Evolutionary conservation across 2,113 vertebrate species (phyloP).

Genomic region (Chloroceryle aenea): DNA sequence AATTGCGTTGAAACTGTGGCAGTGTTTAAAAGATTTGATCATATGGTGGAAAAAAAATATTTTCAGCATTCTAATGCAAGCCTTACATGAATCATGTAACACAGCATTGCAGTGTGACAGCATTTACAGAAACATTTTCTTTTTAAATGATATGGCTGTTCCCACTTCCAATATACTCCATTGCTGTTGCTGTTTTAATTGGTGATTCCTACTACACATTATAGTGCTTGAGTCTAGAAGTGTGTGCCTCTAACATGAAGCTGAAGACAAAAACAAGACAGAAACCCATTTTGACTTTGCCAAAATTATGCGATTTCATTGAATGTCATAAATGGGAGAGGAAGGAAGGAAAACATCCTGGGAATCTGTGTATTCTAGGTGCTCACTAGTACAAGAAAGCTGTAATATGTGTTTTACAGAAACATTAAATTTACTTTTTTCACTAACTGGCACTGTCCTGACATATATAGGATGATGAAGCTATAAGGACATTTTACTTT

Average conservation of each 20-base stretch:
- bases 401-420: slow-evolving; percentile 63
- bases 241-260: slow-evolving; percentile 73
- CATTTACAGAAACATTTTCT: slow-evolving; percentile 52
- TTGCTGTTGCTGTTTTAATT: slow-evolving; percentile 14
- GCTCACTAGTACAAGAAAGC: slow-evolving; percentile 57
- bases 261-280: slow-evolving; percentile 58
- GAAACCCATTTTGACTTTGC: slow-evolving; percentile 38
- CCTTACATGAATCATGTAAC: slow-evolving; percentile 50
- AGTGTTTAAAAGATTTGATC: slow-evolving; percentile 47
- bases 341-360: slow-evolving; percentile 7
- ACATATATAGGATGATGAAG: slow-evolving; percentile 62
- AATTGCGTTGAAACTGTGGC: slow-evolving; percentile 33
- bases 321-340: slow-evolving; percentile 45
- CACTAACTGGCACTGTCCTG: slow-evolving; percentile 43
- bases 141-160: slow-evolving; percentile 33
- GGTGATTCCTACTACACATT: slow-evolving; percentile 80
- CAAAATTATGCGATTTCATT: slow-evolving; percentile 63
- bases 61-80: slow-evolving; percentile 45
- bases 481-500: slow-evolving; percentile 70
- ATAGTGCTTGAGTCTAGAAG: slow-evolving; percentile 73
- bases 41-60: slow-evolving; percentile 45
- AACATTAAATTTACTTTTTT: slow-evolving; percentile 44
- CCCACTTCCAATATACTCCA: slow-evolving; percentile 66
- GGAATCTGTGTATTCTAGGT: slow-evolving; percentile 41
- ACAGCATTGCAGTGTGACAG: slow-evolving; percentile 43